A percentile compares a stretch with the other conserved stretches of the same genome.
These are phyloP conservation scores for Lottia gigantea DNA, from an alignment of 2,888 invertebrate genomes.

Conservation along the genomic window DNA sequence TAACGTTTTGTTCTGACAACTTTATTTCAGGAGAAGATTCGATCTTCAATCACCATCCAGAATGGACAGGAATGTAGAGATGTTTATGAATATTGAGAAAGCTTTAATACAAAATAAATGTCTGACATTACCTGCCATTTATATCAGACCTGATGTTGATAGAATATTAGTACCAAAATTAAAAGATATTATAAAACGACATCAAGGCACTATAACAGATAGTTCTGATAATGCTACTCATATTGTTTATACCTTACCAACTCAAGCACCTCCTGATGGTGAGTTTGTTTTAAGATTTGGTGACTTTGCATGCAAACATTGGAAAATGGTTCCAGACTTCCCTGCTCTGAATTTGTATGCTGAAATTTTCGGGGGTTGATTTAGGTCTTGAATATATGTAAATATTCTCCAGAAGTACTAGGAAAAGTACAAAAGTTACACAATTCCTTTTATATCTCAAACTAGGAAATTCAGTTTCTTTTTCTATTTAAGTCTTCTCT, in stretches of 20 bases:
- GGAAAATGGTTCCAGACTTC: not conserved
- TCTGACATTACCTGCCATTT: slow-evolving; percentile 82
- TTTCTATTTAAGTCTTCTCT: no score
- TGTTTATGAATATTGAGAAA: slow-evolving; percentile 78
- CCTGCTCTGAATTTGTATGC: no score
- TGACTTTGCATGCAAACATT: not conserved
- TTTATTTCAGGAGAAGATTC: slow-evolving; percentile 77
- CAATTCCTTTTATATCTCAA: no score
- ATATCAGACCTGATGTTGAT: slow-evolving; percentile 82
- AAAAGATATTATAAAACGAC: slow-evolving; percentile 87
- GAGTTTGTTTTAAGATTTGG: not conserved
- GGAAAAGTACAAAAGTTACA: no score
- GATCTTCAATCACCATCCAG: slow-evolving; percentile 85
- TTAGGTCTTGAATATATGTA: no score
- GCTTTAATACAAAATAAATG: slow-evolving; percentile 84
- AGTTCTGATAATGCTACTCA: slow-evolving; percentile 92
- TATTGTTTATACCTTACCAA: slow-evolving; percentile 81
- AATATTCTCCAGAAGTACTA: no score
- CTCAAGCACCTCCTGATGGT: slow-evolving; percentile 52
- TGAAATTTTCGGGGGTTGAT: no score
- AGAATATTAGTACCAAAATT: slow-evolving; percentile 78
- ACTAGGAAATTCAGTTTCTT: no score
- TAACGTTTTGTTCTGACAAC: no score
- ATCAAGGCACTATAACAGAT: slow-evolving; percentile 84
- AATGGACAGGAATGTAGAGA: slow-evolving; percentile 91